Base-by-base conservation (phyloP, 2,888 invertebrate species). In the Agrilus mali region DNA sequence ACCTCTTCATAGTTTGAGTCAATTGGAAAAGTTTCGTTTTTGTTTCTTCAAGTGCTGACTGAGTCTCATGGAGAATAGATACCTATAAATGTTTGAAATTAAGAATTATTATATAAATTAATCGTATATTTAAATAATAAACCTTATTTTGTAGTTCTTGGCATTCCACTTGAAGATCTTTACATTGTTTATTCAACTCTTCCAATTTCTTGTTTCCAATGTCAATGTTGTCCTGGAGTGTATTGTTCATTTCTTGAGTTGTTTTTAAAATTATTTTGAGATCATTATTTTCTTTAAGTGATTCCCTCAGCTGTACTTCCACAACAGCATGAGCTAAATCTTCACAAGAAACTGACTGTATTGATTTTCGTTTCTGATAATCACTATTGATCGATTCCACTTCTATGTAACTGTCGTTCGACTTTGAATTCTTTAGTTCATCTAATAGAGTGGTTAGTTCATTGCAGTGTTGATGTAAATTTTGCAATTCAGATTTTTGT, bases 381-480 rank as follows among this genome's bases (percentile, higher is more conserved):
- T 15, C 43, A n/a, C 44, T 40, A 46, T 46, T 40, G 37, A 38
- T 54, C 40, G 38, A 47, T 36, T 46, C 56, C 33, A 45, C 36
- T 31, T 56, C 53, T n/a, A 52, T 49, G 40, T 47, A 53, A 47
- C 55, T 60, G 5, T 60, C 60, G 38, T 53, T 53, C 5, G 40
- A 35, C 16, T 47, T 49, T 31, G 50, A 52, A 2, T 52, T 42
- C 33, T 55, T 52, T n/a, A 59, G 55, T 43, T 71, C 70, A 7
- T 72, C 71, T 16, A 77, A 54, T 62, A 78, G 57, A n/a, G 53
- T 53, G 48, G 56, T 59, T 20, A 66, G 45, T 54, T 67, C 66
- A 5, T 47, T 48, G 45, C 62, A 65, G 40, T 63, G 59, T 2
- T 46, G 40, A 35, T 54, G 49, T 13, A 66, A 50, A 46, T 47